Conservation (phyloP, 1,140 invertebrate genomes). For the Drosophila pectinifera region DNA sequence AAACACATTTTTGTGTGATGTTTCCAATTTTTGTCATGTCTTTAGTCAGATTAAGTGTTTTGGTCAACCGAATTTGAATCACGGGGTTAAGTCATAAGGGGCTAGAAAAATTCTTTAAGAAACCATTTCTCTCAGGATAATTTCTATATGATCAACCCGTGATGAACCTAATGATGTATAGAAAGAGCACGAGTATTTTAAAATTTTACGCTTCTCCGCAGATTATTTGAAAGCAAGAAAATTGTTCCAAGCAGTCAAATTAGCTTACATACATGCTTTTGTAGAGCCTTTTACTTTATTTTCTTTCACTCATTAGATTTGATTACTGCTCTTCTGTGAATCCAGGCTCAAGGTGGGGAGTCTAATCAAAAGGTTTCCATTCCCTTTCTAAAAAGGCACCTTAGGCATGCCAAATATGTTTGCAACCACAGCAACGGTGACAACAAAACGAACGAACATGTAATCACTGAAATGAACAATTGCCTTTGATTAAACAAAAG, state of each 20-base stretch:
- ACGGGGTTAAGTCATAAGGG: not conserved
- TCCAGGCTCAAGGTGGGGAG: slow-evolving; percentile 2
- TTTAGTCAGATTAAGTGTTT: slow-evolving; percentile 66
- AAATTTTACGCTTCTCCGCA: too few relatives aligned
- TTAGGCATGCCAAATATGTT: slow-evolving; percentile 13
- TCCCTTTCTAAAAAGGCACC: slow-evolving; percentile 7
- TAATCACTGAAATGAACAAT: slow-evolving; percentile 78
- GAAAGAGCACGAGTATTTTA: not conserved
- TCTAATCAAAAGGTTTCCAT: not conserved
- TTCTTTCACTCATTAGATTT: not conserved
- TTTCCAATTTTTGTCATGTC: slow-evolving; percentile 60
- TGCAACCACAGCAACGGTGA: slow-evolving; percentile 41
- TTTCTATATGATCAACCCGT: not conserved
- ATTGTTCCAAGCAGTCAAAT: not conserved
- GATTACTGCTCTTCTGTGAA: not conserved
- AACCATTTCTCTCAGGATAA: too few relatives aligned
- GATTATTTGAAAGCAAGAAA: not conserved
- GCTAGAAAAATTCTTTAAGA: not conserved
- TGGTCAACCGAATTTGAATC: slow-evolving; percentile 46
- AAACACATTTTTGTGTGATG: slow-evolving; percentile 43
- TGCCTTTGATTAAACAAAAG: slow-evolving; percentile 82
- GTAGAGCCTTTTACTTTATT: not conserved
- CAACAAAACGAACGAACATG: slow-evolving; percentile 45
- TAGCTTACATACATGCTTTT: not conserved
- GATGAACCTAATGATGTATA: not conserved